Conservation (phyloP, 2,797 vertebrate species). For the Toxotes lorentzi region DNA sequence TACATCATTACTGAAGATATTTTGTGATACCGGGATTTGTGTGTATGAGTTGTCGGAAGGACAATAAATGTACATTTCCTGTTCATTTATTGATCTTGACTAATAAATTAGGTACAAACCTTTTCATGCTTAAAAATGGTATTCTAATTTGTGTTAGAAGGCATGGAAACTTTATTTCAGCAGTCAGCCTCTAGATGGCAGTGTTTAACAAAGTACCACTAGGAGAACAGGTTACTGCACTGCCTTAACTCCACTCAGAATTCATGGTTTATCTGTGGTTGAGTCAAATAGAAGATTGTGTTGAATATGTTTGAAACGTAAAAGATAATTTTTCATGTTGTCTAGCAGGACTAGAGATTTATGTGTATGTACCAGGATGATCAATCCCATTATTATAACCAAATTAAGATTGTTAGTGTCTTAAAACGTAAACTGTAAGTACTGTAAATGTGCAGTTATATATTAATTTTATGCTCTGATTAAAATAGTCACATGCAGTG, state of each 20-base stretch:
- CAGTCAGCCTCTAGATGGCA: conserved; percentile 74
- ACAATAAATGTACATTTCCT: conserved; percentile 63
- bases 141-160: conserved; percentile 10
- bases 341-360: conserved; percentile 81
- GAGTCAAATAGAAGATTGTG: conserved; percentile 15
- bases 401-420: conserved; percentile 53
- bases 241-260: conserved; percentile 36
- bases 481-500: conserved; percentile 38
- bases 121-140: conserved; percentile 12
- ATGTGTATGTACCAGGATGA: background rate
- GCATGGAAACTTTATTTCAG: background rate
- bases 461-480: conserved; percentile 34
- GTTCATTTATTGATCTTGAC: conserved; percentile 38
- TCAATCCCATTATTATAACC: conserved; percentile 48
- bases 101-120: conserved; percentile 13
- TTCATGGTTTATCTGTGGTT: conserved; percentile 1
- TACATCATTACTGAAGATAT: conserved; percentile 52
- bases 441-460: conserved; percentile 57
- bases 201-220: conserved; percentile 67
- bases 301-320: conserved; percentile 15
- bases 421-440: conserved; percentile 63
- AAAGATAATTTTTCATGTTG: conserved; percentile 44
- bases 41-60: conserved; percentile 48
- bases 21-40: conserved; percentile 61
- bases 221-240: conserved; percentile 42